phyloP scores from a whole-genome alignment of 2,888 invertebrate species.

The Dryococelus australis region DNA sequence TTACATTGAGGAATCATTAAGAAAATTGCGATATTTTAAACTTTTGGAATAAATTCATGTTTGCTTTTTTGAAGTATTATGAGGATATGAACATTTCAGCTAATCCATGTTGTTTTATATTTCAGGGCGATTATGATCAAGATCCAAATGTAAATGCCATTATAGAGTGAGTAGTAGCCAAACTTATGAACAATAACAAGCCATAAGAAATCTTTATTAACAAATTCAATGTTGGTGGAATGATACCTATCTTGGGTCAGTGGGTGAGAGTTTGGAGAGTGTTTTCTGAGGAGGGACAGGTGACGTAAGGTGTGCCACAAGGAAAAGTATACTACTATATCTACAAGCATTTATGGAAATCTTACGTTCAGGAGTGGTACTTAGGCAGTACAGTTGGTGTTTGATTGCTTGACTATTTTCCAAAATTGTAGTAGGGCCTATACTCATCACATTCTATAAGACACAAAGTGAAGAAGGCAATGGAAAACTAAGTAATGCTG shows the following conservation, averaged over 20 bases:
- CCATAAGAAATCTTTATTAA: neutral
- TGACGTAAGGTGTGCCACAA: too few relatives aligned
- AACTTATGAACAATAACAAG: neutral
- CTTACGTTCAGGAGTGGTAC: too few relatives aligned
- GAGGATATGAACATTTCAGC: neutral
- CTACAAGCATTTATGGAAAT: too few relatives aligned
- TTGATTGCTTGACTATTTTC: too few relatives aligned
- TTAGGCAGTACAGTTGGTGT: too few relatives aligned
- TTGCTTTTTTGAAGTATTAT: neutral
- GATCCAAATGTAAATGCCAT: constrained; percentile 78
- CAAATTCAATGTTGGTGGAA: neutral
- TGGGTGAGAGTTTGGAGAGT: neutral
- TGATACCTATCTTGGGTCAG: neutral
- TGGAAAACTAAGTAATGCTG: too few relatives aligned
- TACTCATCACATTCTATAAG: too few relatives aligned
- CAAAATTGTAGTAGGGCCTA: too few relatives aligned
- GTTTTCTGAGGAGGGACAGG: too few relatives aligned
- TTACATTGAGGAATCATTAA: neutral
- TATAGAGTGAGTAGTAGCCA: constrained; percentile 74
- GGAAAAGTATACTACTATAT: too few relatives aligned
- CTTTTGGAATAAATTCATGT: neutral
- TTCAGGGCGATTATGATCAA: constrained; percentile 81
- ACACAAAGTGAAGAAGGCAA: too few relatives aligned
- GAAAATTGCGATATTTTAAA: neutral
- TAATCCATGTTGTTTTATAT: constrained; percentile 55